Evolutionary conservation across 2,113 vertebrate species (phyloP).

Genomic region (Typhlomys cinereus): DNA sequence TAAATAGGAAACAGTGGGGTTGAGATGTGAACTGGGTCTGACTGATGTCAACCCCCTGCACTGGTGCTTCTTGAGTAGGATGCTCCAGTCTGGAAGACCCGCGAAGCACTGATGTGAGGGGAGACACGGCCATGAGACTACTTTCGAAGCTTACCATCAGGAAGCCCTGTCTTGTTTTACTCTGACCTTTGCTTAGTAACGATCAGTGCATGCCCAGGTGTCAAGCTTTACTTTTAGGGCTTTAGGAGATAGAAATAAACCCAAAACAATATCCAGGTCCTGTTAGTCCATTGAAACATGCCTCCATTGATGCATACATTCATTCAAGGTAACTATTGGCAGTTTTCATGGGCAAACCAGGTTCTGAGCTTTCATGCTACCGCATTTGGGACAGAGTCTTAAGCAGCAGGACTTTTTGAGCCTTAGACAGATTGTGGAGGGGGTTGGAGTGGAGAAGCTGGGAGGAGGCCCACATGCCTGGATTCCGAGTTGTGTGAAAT

Average conservation of each 20-base stretch:
- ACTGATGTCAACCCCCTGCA: background rate
- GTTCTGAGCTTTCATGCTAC: background rate
- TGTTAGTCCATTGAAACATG: background rate
- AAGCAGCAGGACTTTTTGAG: background rate
- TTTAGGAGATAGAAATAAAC: background rate
- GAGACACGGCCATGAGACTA: background rate
- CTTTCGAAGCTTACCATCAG: background rate
- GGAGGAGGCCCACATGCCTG: background rate
- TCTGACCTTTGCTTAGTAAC: slow-evolving; percentile 35
- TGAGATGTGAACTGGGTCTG: slow-evolving; percentile 27
- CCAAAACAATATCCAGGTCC: slow-evolving; percentile 2
- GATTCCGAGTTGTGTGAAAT: slow-evolving; percentile 23
- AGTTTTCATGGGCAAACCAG: background rate
- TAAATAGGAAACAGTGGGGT: background rate
- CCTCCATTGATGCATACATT: background rate
- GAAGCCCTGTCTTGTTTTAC: background rate
- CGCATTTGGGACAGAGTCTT: slow-evolving; percentile 2
- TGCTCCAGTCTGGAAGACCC: background rate
- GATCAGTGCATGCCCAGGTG: background rate
- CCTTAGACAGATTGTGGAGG: background rate
- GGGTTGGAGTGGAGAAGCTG: background rate
- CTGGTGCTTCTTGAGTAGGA: background rate
- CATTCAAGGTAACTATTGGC: background rate
- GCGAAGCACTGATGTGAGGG: background rate
- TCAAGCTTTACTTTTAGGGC: slow-evolving; percentile 31